Conservation (phyloP, 2,113 vertebrate species). For the Coturnix japonica region DNA sequence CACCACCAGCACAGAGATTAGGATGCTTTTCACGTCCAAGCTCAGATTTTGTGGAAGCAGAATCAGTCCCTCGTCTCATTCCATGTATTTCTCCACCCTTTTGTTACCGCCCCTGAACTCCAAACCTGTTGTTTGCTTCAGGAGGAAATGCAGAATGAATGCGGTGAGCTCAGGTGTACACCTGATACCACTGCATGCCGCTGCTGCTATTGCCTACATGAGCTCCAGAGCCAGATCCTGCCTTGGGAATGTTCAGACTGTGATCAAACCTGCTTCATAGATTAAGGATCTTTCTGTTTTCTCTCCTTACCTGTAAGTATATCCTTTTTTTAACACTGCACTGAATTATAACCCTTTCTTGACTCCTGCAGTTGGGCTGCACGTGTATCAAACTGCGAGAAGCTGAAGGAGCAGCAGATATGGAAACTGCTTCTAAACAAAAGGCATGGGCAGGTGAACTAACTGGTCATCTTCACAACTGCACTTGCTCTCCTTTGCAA, state of each 20-base stretch:
- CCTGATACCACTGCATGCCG: neutral
- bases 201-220: neutral
- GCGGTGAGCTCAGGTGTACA: neutral
- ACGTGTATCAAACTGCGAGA: neutral
- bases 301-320: neutral
- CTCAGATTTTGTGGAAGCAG: neutral
- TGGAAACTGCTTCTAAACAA: neutral
- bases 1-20: neutral
- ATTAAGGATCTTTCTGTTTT: neutral
- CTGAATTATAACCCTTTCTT: neutral
- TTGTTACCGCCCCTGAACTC: neutral
- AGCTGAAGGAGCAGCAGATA: neutral
- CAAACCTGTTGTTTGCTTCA: slow-evolving; percentile 11
- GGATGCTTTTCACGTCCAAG: neutral
- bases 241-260: neutral
- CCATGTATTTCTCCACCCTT: neutral
- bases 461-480: neutral
- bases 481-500: neutral
- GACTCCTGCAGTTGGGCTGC: neutral
- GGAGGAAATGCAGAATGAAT: neutral
- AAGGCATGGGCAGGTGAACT: neutral
- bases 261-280: neutral
- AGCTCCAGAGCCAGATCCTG: neutral
- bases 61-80: neutral
- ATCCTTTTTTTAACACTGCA: neutral